These are phyloP conservation scores for Sapajus apella DNA, from an alignment of 2,113 vertebrate species.

Conservation along the genomic window DNA sequence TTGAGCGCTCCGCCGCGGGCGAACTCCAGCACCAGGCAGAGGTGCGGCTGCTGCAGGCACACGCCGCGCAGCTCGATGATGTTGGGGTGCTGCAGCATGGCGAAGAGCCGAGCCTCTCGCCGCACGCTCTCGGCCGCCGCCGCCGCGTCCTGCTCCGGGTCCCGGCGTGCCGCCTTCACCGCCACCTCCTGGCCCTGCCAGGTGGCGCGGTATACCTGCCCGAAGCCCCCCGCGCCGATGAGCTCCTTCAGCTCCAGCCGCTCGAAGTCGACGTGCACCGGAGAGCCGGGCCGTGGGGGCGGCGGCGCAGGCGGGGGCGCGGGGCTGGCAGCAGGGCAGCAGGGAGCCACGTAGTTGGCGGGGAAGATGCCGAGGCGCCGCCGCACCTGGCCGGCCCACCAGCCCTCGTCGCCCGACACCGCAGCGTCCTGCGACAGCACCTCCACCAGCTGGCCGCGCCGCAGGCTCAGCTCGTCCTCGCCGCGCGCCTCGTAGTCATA, in stretches of 20 bases:
- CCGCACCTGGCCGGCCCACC: slow-evolving; percentile 93
- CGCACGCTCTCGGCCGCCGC: slow-evolving; percentile 92
- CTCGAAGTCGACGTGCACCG: slow-evolving; percentile 90
- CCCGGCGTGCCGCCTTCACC: slow-evolving; percentile 94
- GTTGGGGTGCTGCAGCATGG: slow-evolving; percentile 93
- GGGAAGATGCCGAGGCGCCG: slow-evolving; percentile 92
- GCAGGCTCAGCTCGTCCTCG: slow-evolving; percentile 92
- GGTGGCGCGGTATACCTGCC: slow-evolving; percentile 94
- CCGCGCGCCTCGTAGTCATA: slow-evolving; percentile 92
- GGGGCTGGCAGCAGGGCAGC: slow-evolving; percentile 81
- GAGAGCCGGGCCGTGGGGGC: slow-evolving; percentile 82
- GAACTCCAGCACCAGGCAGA: slow-evolving; percentile 96
- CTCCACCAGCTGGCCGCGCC: slow-evolving; percentile 90
- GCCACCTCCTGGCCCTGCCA: slow-evolving; percentile 95
- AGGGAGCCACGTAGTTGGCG: slow-evolving; percentile 90
- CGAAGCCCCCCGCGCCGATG: slow-evolving; percentile 96
- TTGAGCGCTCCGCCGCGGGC: slow-evolving; percentile 94
- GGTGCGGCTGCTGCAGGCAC: slow-evolving; percentile 94
- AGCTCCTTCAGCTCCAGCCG: slow-evolving; percentile 93
- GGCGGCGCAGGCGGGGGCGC: slow-evolving; percentile 69
- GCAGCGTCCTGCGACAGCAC: slow-evolving; percentile 92
- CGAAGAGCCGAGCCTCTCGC: slow-evolving; percentile 94
- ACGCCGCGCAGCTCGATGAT: slow-evolving; percentile 94
- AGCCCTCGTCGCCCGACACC: slow-evolving; percentile 92
- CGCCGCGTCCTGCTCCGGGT: slow-evolving; percentile 95